Evolutionary conservation across 1,140 invertebrate genomes (phyloP).

Genomic region (Eumaeus atala): DNA sequence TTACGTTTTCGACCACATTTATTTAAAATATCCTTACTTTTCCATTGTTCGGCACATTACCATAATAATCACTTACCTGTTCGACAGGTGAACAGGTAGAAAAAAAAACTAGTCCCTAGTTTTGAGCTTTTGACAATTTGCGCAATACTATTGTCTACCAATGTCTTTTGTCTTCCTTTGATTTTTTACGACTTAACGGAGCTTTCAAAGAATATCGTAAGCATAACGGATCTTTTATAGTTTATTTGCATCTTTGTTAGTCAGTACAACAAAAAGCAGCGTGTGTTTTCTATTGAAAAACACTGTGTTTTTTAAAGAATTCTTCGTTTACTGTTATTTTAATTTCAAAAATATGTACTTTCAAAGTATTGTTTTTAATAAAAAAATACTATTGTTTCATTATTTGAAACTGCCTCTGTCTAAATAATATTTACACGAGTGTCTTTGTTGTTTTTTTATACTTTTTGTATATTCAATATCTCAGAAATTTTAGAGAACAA

Average conservation of each 20-base stretch:
- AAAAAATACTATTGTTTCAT: conserved; percentile 27
- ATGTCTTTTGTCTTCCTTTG: conserved; percentile 26
- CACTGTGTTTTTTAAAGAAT: conserved; percentile 5
- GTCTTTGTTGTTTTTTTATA: too few species aligned
- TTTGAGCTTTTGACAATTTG: conserved; percentile 40
- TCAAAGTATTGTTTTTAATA: conserved; percentile 25
- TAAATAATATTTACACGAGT: conserved; percentile 11
- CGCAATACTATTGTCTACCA: conserved; percentile 45
- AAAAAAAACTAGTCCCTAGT: conserved; percentile 18
- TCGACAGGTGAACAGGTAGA: conserved; percentile 59
- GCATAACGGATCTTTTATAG: conserved; percentile 52
- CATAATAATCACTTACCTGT: conserved; percentile 69
- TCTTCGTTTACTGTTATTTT: conserved; percentile 24
- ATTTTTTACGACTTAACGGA: conserved; percentile 58
- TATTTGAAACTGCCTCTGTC: conserved; percentile 29
- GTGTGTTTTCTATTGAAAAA: conserved; percentile 14
- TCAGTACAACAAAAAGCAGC: conserved; percentile 42
- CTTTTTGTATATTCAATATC: too few species aligned
- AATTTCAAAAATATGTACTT: conserved; percentile 30
- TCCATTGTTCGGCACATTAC: conserved; percentile 55
- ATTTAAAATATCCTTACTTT: conserved; percentile 60
- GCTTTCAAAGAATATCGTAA: conserved; percentile 56
- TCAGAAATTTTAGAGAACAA: too few species aligned
- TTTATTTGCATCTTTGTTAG: conserved; percentile 53
- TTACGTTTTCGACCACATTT: conserved; percentile 55